These are phyloP conservation scores for Drosophila trichaetosa DNA, from an alignment of 2,888 invertebrate genomes.

Conservation along the genomic window DNA sequence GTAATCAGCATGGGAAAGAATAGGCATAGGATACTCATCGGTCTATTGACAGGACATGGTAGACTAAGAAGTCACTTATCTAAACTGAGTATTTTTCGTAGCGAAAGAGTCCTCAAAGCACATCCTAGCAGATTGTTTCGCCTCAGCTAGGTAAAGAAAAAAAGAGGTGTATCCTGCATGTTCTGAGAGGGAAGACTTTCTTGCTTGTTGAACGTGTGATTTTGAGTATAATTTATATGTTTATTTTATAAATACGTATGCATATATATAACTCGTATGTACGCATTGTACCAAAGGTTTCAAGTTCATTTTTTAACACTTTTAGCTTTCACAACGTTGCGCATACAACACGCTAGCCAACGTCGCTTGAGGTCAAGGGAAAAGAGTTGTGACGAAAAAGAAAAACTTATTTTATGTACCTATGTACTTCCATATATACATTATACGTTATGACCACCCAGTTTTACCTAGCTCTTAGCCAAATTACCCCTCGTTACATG, in stretches of 20 bases:
- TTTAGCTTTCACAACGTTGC: conserved; percentile 3
- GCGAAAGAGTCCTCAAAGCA: background rate
- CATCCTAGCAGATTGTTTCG: background rate
- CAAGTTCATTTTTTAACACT: background rate
- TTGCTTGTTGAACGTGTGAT: background rate
- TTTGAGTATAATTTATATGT: background rate
- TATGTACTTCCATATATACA: background rate
- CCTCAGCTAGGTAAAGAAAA: background rate
- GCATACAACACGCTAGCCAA: conserved; percentile 35
- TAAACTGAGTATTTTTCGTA: no score
- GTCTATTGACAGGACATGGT: background rate
- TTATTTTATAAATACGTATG: background rate
- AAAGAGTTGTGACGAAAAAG: background rate
- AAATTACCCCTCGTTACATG: background rate
- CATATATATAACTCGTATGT: background rate
- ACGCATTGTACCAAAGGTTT: background rate
- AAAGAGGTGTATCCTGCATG: background rate
- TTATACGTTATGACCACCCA: background rate
- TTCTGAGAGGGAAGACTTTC: background rate
- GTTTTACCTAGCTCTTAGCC: background rate
- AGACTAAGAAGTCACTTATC: no score
- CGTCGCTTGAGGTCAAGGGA: conserved; percentile 1
- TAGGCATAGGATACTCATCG: background rate
- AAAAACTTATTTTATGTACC: background rate
- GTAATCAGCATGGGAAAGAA: background rate